These are phyloP conservation scores for Dugesia japonica DNA, from an alignment of 2,888 invertebrate genomes.

Conservation along the genomic window DNA sequence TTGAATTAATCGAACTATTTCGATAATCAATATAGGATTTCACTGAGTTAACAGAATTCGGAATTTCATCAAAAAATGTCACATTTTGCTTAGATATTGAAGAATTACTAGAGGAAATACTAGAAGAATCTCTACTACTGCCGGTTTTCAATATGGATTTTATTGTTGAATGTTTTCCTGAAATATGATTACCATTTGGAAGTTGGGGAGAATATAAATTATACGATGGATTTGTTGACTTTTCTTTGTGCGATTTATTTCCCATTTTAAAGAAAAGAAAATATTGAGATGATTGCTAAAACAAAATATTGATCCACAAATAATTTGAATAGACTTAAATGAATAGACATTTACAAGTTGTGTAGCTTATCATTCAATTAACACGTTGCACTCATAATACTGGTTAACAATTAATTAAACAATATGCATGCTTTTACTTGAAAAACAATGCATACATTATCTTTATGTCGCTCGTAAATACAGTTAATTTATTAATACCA, in stretches of 20 bases:
- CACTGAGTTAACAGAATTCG: not conserved
- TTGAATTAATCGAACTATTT: not conserved
- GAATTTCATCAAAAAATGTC: not conserved
- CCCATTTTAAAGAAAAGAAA: not conserved
- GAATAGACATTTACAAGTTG: not conserved
- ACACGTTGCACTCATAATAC: not conserved
- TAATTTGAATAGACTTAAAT: not conserved
- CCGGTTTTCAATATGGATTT: not conserved
- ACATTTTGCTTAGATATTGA: not conserved
- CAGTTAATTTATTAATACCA: too few species aligned
- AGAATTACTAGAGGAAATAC: not conserved
- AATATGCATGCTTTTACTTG: not conserved
- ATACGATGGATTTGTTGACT: not conserved
- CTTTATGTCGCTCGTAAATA: too few species aligned
- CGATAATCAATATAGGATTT: not conserved
- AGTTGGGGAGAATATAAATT: not conserved
- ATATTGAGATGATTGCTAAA: not conserved
- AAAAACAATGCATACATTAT: too few species aligned
- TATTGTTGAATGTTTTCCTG: not conserved
- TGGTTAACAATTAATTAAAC: not conserved
- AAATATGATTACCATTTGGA: not conserved
- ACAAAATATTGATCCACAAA: not conserved
- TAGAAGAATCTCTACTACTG: not conserved
- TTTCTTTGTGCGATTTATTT: not conserved
- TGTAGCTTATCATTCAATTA: not conserved